Percentiles rank a stretch among this genome's conserved stretches.
These are phyloP conservation scores for Tachypleus tridentatus DNA, from an alignment of 1,140 invertebrate species.

Conservation along the genomic window DNA sequence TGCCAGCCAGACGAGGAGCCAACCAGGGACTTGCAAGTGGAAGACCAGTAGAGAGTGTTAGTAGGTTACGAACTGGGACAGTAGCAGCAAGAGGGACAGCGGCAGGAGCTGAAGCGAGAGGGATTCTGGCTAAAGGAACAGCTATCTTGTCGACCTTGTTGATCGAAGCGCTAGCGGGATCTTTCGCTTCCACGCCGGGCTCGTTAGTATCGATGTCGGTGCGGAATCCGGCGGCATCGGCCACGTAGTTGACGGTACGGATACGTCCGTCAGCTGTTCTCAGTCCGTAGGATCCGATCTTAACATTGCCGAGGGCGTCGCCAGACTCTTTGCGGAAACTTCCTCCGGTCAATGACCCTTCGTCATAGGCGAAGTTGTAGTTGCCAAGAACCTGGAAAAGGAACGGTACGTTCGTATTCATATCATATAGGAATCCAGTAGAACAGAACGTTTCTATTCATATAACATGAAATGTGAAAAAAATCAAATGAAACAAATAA, in stretches of 20 bases:
- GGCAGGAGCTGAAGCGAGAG: too few species aligned
- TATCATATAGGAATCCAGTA: too few species aligned
- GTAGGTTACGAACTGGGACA: too few species aligned
- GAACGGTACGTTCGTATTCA: too few species aligned
- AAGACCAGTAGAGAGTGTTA: too few species aligned
- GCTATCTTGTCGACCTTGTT: constrained; percentile 2
- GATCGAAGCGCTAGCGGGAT: constrained; percentile 10
- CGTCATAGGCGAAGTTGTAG: constrained; percentile 23
- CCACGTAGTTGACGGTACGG: constrained; percentile 18
- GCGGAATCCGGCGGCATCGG: constrained; percentile 18
- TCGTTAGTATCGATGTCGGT: constrained; percentile 20
- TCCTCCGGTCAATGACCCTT: constrained; percentile 17
- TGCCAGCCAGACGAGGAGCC: too few species aligned
- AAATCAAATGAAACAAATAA: too few species aligned
- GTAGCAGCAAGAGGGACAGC: too few species aligned
- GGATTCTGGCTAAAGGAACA: too few species aligned
- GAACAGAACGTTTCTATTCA: too few species aligned
- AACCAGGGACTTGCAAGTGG: too few species aligned
- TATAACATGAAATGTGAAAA: too few species aligned
- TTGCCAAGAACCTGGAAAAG: constrained; percentile 14
- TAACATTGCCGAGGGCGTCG: constrained; percentile 10
- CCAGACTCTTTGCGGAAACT: constrained; percentile 15
- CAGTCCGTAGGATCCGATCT: constrained; percentile 18
- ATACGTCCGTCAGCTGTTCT: constrained; percentile 17
- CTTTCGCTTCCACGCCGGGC: constrained; percentile 7